phyloP scores from a whole-genome alignment of 2,113 vertebrate species.

The Ciconia stormi region DNA sequence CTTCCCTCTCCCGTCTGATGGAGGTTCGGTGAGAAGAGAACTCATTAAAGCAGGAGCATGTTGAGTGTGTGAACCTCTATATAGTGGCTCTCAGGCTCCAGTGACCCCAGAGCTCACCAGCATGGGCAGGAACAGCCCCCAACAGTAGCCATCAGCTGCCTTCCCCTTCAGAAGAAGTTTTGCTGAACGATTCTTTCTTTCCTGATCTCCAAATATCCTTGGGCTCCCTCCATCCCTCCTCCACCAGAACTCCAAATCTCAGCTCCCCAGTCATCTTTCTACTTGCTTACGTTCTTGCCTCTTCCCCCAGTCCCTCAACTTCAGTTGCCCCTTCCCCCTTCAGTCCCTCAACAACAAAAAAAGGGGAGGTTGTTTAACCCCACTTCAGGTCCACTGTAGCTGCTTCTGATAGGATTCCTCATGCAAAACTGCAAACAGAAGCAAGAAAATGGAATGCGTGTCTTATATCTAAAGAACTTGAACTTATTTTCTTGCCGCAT shows the following conservation, averaged over 20 bases:
- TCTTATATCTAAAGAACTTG: background rate
- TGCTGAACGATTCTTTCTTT: background rate
- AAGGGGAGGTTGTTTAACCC: background rate
- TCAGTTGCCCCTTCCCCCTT: background rate
- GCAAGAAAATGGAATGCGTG: rapidly evolving
- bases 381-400: background rate
- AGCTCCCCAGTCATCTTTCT: background rate
- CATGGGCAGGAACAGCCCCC: background rate
- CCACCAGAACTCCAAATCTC: background rate
- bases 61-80: background rate
- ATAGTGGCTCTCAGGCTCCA: background rate
- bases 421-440: background rate
- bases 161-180: background rate
- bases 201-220: background rate
- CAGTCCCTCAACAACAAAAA: background rate
- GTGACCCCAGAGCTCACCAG: background rate
- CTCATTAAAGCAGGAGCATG: background rate
- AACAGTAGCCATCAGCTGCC: background rate
- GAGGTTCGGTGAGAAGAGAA: background rate
- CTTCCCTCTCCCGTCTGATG: background rate
- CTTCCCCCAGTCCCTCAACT: background rate
- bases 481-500: background rate
- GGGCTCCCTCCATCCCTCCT: background rate
- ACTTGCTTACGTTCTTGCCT: background rate
- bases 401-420: background rate